Evolutionary conservation across 1,140 invertebrate species (phyloP).

Genomic region (Euura lappo): DNA sequence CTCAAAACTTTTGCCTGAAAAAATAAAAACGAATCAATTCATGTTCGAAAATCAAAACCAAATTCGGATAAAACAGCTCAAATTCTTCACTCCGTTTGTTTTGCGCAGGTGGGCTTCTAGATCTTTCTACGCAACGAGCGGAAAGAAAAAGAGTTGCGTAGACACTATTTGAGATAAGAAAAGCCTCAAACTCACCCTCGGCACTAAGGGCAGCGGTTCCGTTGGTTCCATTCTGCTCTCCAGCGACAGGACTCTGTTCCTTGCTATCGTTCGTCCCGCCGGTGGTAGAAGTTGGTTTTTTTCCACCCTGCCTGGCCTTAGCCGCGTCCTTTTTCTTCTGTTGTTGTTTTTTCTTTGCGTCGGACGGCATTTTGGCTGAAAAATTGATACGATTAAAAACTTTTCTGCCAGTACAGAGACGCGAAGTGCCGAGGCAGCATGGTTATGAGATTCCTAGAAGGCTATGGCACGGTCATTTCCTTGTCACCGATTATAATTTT

Average conservation of each 20-base stretch:
- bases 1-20: too few relatives aligned
- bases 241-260: conserved; percentile 59
- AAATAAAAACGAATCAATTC: too few relatives aligned
- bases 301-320: conserved; percentile 76
- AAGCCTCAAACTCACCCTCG: conserved; percentile 52
- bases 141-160: too few relatives aligned
- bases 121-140: too few relatives aligned
- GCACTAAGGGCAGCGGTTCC: conserved; percentile 50
- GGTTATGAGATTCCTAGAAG: neutral
- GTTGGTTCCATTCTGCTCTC: conserved; percentile 54
- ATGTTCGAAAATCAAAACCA: too few relatives aligned
- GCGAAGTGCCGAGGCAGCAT: neutral
- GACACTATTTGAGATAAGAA: too few relatives aligned
- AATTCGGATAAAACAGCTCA: too few relatives aligned
- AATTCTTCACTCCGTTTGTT: too few relatives aligned
- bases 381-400: too few relatives aligned
- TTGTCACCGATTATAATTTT: neutral
- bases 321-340: conserved; percentile 97
- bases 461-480: too few relatives aligned
- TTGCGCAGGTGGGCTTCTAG: too few relatives aligned
- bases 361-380: conserved; percentile 83
- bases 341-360: conserved; percentile 96
- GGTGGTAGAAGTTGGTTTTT: conserved; percentile 58
- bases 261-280: conserved; percentile 57
- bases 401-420: too few relatives aligned